Conservation (phyloP, 2,113 vertebrate species). For the Leptobrachium leishanense region DNA sequence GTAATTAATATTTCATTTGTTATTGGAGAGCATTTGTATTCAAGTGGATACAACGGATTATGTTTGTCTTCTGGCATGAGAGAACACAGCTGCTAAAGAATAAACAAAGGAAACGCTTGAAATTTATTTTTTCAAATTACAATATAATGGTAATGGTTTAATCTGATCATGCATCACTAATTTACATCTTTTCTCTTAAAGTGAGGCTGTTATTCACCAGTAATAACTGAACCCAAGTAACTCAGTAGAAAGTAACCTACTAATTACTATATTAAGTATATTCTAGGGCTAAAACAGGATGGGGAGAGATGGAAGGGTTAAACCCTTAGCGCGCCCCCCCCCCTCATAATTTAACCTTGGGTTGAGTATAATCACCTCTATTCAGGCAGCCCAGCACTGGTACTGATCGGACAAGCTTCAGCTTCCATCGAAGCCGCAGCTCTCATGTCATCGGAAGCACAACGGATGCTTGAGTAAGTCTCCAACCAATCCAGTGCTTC, state of each 20-base stretch:
- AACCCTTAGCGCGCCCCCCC: too few species aligned
- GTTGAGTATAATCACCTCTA: too few species aligned
- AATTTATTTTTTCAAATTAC: neutral
- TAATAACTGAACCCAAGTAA: neutral
- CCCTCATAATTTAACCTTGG: too few species aligned
- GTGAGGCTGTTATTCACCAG: neutral
- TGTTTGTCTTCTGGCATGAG: neutral
- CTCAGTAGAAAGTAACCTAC: neutral
- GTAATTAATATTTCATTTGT: neutral
- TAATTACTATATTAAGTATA: neutral
- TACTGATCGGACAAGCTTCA: too few species aligned
- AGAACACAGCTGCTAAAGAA: neutral
- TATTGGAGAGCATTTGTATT: neutral
- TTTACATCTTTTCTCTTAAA: neutral
- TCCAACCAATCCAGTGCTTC: too few species aligned
- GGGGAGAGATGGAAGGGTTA: too few species aligned
- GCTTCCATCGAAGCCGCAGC: too few species aligned
- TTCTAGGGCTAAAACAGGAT: too few species aligned
- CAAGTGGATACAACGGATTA: constrained; percentile 1
- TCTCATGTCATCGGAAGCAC: too few species aligned
- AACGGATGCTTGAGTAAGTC: too few species aligned
- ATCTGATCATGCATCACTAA: neutral
- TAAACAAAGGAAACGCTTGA: neutral
- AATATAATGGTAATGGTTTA: neutral
- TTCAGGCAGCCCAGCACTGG: too few species aligned